Percentiles rank a stretch among this genome's conserved stretches.
phyloP scores from a whole-genome alignment of 2,113 vertebrate species.

The Elephantulus edwardii region DNA sequence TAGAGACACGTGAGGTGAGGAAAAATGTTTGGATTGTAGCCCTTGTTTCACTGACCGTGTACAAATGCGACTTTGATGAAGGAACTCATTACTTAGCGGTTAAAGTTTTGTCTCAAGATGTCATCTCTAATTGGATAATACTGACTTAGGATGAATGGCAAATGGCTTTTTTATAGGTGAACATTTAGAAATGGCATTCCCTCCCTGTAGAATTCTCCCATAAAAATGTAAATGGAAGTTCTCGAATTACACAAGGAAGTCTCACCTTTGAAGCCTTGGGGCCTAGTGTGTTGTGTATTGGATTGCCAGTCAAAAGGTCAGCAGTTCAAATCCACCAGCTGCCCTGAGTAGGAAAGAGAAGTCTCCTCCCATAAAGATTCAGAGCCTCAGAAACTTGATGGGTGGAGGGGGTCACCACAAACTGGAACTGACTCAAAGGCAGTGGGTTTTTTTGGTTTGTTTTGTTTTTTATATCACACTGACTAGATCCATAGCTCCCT shows the following conservation, averaged over 20 bases:
- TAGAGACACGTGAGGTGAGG: not conserved
- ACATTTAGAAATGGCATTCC: not conserved
- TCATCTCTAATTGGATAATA: not conserved
- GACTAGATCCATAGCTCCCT: constrained; percentile 22
- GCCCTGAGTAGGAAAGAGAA: no score
- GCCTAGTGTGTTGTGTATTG: no score
- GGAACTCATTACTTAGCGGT: not conserved
- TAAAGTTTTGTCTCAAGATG: constrained; percentile 16
- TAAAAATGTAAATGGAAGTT: constrained; percentile 69
- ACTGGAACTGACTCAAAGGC: no score
- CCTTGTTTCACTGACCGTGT: constrained; percentile 35
- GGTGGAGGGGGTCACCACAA: no score
- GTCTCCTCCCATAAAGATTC: no score
- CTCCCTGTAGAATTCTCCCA: constrained; percentile 31
- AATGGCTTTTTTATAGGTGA: not conserved
- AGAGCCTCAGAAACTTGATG: no score
- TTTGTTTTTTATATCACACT: constrained; percentile 4
- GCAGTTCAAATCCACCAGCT: no score
- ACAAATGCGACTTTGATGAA: not conserved
- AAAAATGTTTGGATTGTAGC: constrained; percentile 51
- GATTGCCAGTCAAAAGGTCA: no score
- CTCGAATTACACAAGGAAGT: constrained; percentile 41
- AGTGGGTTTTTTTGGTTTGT: no score
- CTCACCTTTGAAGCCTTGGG: constrained; percentile 28
- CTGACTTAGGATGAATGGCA: not conserved